A percentile compares a stretch with the other conserved stretches of the same genome.
Evolutionary conservation across 23 tunicate species (phyloP).

Genomic region (Trididemnum nubilum): DNA sequence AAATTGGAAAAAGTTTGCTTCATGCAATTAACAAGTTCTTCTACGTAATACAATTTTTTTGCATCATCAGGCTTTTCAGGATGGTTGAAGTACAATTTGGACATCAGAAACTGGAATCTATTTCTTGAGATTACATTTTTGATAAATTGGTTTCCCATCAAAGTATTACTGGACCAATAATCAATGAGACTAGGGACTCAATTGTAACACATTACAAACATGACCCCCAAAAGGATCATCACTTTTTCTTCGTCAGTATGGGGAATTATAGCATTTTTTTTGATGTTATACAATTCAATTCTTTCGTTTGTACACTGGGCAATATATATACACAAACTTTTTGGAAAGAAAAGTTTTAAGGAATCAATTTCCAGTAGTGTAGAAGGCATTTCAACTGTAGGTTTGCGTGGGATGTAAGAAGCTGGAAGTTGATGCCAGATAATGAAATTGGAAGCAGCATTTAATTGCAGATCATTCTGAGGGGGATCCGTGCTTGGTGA

Average conservation of each 20-base stretch:
- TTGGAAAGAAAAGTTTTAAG: conserved; percentile 21
- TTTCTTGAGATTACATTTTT: conserved; percentile 25
- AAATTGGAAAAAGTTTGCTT: conserved; percentile 14
- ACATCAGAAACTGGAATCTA: conserved; percentile 20
- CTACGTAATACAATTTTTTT: conserved; percentile 16
- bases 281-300: conserved; percentile 9
- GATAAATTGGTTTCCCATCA: conserved; percentile 17
- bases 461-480: conserved; percentile 18
- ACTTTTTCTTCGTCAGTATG: conserved; percentile 21
- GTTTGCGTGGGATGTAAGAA: conserved; percentile 24
- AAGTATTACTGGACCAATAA: conserved; percentile 28
- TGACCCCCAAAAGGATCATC: conserved; percentile 20
- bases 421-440: conserved; percentile 28
- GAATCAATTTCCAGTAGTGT: conserved; percentile 22
- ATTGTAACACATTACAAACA: conserved; percentile 27
- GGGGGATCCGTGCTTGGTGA: conserved; percentile 15
- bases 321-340: conserved; percentile 22
- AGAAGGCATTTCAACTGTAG: no score
- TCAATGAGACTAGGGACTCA: conserved; percentile 16
- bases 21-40: conserved; percentile 25
- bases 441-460: conserved; percentile 2
- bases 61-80: conserved; percentile 29
- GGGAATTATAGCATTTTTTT: conserved; percentile 24
- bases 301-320: conserved; percentile 31
- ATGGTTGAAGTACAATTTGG: conserved; percentile 22